Conservation (phyloP, 2,113 vertebrate species). For the Rallus limicola region DNA sequence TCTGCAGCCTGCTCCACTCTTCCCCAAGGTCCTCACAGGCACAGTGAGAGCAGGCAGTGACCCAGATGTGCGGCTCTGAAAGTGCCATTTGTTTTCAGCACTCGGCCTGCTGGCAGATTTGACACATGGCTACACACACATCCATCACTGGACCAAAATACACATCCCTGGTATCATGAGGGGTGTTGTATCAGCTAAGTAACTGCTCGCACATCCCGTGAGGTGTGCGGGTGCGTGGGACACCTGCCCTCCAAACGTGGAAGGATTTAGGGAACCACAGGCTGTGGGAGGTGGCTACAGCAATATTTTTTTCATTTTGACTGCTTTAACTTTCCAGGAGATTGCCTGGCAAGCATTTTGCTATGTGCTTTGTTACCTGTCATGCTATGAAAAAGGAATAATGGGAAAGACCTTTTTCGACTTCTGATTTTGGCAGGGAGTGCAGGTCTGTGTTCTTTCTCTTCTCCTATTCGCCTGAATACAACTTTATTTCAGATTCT, state of each 20-base stretch:
- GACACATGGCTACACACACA: conserved; percentile 11
- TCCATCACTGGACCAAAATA: conserved; percentile 4
- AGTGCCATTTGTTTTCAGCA: conserved; percentile 39
- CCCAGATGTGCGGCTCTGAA: conserved; percentile 40
- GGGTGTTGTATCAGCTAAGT: not conserved
- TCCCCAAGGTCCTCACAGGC: not conserved
- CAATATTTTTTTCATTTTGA: not conserved
- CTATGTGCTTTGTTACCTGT: not conserved
- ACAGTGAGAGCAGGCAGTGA: not conserved
- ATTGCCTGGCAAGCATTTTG: not conserved
- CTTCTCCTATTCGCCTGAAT: not conserved
- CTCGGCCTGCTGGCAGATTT: not conserved
- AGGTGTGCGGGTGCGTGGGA: not conserved
- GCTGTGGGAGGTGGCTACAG: not conserved
- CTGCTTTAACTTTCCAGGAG: not conserved
- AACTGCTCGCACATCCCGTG: not conserved
- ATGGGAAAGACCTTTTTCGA: not conserved
- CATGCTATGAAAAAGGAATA: not conserved
- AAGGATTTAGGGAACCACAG: not conserved
- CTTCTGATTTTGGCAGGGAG: not conserved
- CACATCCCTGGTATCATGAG: not conserved
- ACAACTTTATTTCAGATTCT: not conserved
- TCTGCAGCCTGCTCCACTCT: not conserved
- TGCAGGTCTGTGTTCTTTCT: not conserved
- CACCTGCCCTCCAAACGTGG: fast-evolving